Base-by-base conservation (phyloP, 2,797 vertebrate genomes). In the Protonibea diacanthus region DNA sequence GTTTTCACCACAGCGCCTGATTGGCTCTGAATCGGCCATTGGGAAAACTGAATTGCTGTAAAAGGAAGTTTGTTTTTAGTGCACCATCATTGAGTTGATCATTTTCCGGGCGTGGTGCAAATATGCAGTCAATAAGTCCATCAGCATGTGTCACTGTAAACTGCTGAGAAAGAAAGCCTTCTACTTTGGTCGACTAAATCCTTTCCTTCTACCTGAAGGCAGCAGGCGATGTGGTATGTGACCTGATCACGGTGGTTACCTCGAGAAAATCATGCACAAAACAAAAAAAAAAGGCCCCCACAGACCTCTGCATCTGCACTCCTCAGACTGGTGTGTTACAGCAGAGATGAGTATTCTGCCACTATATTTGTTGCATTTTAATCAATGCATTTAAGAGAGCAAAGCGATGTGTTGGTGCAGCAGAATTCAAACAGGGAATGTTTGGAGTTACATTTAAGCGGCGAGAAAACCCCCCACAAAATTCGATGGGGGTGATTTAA, bases 151-250 rank as follows among this genome's bases (percentile, higher is more conserved):
- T 49, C 52, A 66, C 57, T 33, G 58, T 52, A 40, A 68, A 45
- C 63, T 29, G 53, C 55, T 63, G 18, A n/a, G 23, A 49, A 47
- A 8, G 27, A 66, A 79, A 72, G 23, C 18, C 11, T 57, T 66
- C 40, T 38, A 60, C 53, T 63, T 47, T 7, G 2, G 21, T 69
- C 65, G 23, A 63, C 52, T 61, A 63, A 79, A 83, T 72, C 64
- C 69, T 52, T 63, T 63, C 17, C 49, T 67, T 75, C 58, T 58
- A 77, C 85, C 84, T 71, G 58, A 71, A 66, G 53, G 74, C 66
- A 75, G 33, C 47, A 60, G 62, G 29, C 45, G 52, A 71, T 66
- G 75, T 23, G 56, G 44, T 33, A 33, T 57, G 67, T 12, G 13
- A 44, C 42, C 42, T 14, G 52, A 77, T 71, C 49, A 56, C 57